Conservation (phyloP, 1,140 invertebrate genomes). For the Parapsyche elsis region DNA sequence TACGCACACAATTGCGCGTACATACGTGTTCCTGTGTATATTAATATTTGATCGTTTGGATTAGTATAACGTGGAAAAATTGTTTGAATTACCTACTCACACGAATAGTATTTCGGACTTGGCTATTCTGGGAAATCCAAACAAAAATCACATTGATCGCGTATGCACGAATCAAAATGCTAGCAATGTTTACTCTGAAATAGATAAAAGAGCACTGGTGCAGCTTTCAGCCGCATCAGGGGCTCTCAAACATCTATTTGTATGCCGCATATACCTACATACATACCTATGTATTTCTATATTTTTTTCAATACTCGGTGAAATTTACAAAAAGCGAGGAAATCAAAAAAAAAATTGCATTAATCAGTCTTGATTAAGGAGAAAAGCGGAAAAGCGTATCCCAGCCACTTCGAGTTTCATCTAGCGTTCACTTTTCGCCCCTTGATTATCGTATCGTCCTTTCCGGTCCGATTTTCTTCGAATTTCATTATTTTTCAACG, state of each 20-base stretch:
- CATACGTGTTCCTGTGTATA: neutral
- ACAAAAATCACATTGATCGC: neutral
- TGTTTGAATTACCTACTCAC: neutral
- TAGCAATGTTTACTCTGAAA: neutral
- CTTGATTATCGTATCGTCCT: constrained; percentile 11
- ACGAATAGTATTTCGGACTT: neutral
- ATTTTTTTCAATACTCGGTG: too few relatives aligned
- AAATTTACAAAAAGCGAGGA: too few relatives aligned
- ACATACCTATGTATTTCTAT: too few relatives aligned
- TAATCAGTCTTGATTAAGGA: constrained; percentile 12
- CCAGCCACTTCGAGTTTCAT: neutral
- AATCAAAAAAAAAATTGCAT: neutral
- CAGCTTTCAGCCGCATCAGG: neutral
- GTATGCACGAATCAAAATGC: constrained; percentile 20
- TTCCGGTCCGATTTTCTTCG: constrained; percentile 14
- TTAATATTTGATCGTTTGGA: neutral
- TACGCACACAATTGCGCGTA: neutral
- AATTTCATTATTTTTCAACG: constrained; percentile 22
- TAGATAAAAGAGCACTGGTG: constrained; percentile 12
- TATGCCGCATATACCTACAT: too few relatives aligned
- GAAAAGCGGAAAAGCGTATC: constrained; percentile 6
- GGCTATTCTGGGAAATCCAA: constrained; percentile 11
- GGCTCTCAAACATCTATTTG: too few relatives aligned
- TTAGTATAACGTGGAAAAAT: neutral
- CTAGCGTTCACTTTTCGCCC: neutral